Conservation (phyloP, 2,888 invertebrate genomes). For the Coenonympha glycerion region DNA sequence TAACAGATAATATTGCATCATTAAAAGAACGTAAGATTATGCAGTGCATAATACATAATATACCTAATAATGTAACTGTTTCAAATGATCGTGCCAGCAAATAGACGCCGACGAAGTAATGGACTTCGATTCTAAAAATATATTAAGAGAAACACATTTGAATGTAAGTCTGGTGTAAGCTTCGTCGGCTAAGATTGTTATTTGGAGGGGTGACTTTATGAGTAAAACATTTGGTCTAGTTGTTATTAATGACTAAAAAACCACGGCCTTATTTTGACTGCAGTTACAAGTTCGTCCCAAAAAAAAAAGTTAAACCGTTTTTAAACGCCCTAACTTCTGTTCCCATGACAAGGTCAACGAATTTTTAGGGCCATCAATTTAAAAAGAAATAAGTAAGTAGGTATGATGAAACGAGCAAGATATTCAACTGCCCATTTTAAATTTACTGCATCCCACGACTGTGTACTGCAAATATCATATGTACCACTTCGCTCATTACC, state of each 20-base stretch:
- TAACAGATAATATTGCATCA: constrained; percentile 15
- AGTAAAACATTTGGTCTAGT: constrained; percentile 13
- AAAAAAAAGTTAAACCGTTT: constrained; percentile 1
- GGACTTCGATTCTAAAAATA: constrained; percentile 56
- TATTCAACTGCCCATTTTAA: too few species aligned
- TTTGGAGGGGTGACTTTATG: constrained; percentile 13
- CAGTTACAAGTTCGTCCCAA: neutral
- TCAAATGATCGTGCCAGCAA: constrained; percentile 32
- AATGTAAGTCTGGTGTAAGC: neutral
- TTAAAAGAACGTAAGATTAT: constrained; percentile 24
- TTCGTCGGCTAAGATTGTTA: constrained; percentile 4
- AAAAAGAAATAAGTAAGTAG: too few species aligned
- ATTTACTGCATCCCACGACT: too few species aligned
- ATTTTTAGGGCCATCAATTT: too few species aligned
- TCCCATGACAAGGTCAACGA: too few species aligned
- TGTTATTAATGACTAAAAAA: constrained; percentile 5
- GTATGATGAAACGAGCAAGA: too few species aligned
- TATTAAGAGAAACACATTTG: constrained; percentile 28
- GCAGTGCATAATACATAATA: constrained; percentile 14
- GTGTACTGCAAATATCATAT: too few species aligned
- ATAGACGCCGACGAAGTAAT: constrained; percentile 42
- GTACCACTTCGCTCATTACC: too few species aligned
- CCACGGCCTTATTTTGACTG: neutral
- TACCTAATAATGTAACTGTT: constrained; percentile 26
- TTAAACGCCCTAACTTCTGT: neutral